Evolutionary conservation across 1,140 invertebrate genomes (phyloP).

Genomic region (Habropoda laboriosa): DNA sequence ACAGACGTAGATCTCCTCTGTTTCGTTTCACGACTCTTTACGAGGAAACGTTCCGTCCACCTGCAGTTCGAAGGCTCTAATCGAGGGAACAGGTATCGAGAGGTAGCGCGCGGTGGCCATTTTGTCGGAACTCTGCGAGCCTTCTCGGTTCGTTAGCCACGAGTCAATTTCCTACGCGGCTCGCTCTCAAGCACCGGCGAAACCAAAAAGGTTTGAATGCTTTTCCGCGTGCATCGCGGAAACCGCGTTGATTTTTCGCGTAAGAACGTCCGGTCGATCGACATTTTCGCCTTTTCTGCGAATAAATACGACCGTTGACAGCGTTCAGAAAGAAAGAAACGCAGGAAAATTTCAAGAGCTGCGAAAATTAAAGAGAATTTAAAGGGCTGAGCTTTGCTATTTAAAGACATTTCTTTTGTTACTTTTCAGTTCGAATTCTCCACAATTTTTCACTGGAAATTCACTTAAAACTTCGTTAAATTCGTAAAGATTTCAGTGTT

Average conservation of each 20-base stretch:
- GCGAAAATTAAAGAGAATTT: no score
- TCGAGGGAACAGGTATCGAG: not conserved
- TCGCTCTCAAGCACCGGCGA: not conserved
- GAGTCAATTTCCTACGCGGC: constrained; percentile 13
- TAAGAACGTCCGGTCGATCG: no score
- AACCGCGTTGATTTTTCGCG: not conserved
- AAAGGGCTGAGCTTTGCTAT: no score
- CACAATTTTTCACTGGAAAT: no score
- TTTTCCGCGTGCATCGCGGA: not conserved
- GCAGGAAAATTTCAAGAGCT: no score
- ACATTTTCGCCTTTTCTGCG: no score
- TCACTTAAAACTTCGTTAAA: no score
- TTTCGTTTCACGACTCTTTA: constrained; percentile 1
- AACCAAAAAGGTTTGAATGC: not conserved
- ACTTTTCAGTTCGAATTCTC: no score
- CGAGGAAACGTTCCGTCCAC: not conserved
- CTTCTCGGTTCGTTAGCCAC: constrained; percentile 21
- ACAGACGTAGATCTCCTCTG: not conserved
- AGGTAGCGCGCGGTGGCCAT: not conserved
- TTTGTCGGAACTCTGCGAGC: constrained; percentile 3
- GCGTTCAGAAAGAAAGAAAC: no score
- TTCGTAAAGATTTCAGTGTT: no score
- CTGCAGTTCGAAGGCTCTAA: constrained; percentile 10
- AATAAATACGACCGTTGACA: no score
- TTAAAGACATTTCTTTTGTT: no score